phyloP scores from a whole-genome alignment of 2,113 vertebrate species.

The Microtus ochrogaster region DNA sequence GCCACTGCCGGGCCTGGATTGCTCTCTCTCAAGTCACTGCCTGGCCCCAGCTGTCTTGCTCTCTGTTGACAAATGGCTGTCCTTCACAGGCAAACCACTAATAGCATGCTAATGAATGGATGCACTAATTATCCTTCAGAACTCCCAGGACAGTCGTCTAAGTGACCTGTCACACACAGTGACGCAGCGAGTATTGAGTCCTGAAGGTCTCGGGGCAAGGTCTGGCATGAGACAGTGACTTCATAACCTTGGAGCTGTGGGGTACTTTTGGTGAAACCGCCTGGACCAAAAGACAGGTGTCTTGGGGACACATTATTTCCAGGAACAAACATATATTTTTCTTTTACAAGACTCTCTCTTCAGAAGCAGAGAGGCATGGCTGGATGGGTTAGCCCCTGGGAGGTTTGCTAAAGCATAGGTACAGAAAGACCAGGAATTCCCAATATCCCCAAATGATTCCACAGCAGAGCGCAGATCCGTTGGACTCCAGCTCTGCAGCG shows the following conservation, averaged over 20 bases:
- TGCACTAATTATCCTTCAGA: constrained; percentile 66
- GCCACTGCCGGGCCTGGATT: neutral
- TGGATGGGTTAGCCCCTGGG: neutral
- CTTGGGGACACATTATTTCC: neutral
- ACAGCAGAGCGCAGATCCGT: neutral
- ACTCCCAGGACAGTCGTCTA: constrained; percentile 57
- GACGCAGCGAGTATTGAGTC: neutral
- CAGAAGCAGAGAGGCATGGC: neutral
- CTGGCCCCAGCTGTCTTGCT: constrained; percentile 60
- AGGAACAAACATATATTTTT: neutral
- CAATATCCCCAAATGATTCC: neutral
- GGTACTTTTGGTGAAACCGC: neutral
- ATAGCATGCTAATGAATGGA: constrained; percentile 71
- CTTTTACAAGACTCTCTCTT: neutral
- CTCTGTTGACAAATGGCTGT: constrained; percentile 78
- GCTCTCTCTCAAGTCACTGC: constrained; percentile 18
- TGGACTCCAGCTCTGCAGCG: neutral
- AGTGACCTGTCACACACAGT: constrained; percentile 39
- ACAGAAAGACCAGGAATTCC: neutral
- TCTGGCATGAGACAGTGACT: neutral
- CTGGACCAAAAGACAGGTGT: neutral
- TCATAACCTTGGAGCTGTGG: neutral
- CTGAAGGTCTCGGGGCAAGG: neutral
- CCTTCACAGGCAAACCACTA: constrained; percentile 72
- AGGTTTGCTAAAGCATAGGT: neutral